Percentiles rank a stretch among this genome's conserved stretches.
These are phyloP conservation scores for Hestina assimilis DNA, from an alignment of 1,140 invertebrate species.

Conservation along the genomic window DNA sequence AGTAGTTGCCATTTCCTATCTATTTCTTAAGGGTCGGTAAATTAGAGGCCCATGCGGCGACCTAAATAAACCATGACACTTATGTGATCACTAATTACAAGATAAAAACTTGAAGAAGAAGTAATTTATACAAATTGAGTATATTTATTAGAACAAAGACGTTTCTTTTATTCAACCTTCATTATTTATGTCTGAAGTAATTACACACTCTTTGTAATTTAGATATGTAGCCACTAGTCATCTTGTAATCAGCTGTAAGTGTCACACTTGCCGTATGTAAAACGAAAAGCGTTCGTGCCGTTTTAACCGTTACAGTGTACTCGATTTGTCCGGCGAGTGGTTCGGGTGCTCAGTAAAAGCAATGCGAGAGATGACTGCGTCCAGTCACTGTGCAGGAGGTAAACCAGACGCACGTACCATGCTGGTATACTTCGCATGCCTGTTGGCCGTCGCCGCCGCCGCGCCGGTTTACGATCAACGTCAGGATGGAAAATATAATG, in stretches of 20 bases:
- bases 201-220: neutral
- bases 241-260: conserved; percentile 2
- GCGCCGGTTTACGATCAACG: conserved; percentile 83
- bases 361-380: conserved; percentile 43
- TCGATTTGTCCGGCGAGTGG: conserved; percentile 61
- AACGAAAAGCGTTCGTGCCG: conserved; percentile 48
- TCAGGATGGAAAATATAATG: conserved; percentile 82
- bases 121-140: too few relatives aligned
- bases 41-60: too few relatives aligned
- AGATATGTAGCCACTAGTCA: neutral
- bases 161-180: too few relatives aligned
- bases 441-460: conserved; percentile 80
- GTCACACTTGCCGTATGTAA: conserved; percentile 20
- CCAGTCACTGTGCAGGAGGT: conserved; percentile 47
- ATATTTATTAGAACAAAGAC: too few relatives aligned
- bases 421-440: conserved; percentile 41
- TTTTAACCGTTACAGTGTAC: conserved; percentile 71
- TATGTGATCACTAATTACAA: too few relatives aligned
- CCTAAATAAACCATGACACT: too few relatives aligned
- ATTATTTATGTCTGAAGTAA: too few relatives aligned
- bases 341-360: conserved; percentile 66
- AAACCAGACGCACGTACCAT: conserved; percentile 51
- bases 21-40: too few relatives aligned
- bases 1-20: too few relatives aligned
- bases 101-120: too few relatives aligned